Conservation (phyloP, 1,140 invertebrate species). For the Zelostemma sp. region DNA sequence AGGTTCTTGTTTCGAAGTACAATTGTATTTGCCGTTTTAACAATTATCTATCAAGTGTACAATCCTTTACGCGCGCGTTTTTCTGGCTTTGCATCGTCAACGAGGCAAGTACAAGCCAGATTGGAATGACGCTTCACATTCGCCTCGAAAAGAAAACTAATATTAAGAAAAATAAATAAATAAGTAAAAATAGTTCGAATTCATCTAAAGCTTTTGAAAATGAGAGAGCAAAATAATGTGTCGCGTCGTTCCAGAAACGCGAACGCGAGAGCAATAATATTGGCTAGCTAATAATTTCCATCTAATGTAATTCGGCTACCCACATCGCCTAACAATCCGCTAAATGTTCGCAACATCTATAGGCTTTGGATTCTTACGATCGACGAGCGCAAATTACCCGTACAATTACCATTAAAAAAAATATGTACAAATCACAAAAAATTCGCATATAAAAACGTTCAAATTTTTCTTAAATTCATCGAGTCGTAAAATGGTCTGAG, state of each 20-base stretch:
- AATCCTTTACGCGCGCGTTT: conserved; percentile 22
- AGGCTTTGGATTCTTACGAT: conserved; percentile 30
- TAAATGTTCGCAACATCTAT: conserved; percentile 39
- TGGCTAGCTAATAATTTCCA: conserved; percentile 28
- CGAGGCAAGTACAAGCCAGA: conserved; percentile 17
- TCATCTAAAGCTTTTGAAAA: conserved; percentile 4
- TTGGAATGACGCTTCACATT: neutral
- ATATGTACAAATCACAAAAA: neutral
- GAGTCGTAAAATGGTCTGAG: neutral
- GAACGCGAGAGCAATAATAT: conserved; percentile 22
- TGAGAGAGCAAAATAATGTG: too few relatives aligned
- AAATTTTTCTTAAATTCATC: neutral
- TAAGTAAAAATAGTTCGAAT: neutral
- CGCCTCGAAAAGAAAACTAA: neutral
- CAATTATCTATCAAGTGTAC: conserved; percentile 21
- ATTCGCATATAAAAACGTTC: neutral
- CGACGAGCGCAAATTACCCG: conserved; percentile 1
- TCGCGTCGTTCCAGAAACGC: conserved; percentile 16
- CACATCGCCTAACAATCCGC: conserved; percentile 26
- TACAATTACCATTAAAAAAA: neutral
- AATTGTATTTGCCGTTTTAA: conserved; percentile 26
- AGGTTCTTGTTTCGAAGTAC: too few relatives aligned
- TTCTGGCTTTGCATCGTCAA: conserved; percentile 17
- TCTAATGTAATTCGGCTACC: conserved; percentile 37
- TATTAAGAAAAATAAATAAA: neutral